Conservation (phyloP, 2,888 invertebrate species). For the Drosophila seclusa region DNA sequence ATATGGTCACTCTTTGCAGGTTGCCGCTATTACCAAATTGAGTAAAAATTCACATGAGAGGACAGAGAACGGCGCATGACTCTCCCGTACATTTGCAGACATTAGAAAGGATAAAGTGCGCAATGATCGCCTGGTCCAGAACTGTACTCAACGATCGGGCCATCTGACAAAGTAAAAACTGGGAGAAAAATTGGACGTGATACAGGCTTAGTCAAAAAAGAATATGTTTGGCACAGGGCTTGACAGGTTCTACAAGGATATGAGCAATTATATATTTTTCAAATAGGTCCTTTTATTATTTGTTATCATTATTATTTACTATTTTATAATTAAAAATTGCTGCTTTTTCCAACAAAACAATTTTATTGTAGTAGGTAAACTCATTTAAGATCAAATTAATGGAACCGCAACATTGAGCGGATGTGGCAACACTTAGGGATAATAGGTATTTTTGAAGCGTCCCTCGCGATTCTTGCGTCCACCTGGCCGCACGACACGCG, state of each 20-base stretch:
- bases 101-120: background rate
- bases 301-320: background rate
- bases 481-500: slow-evolving; percentile 87
- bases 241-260: background rate
- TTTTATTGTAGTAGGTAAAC: slow-evolving; percentile 32
- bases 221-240: background rate
- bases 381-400: slow-evolving; percentile 14
- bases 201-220: background rate
- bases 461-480: slow-evolving; percentile 87
- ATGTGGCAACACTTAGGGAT: slow-evolving; percentile 85
- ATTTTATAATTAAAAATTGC: background rate
- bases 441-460: slow-evolving; percentile 89
- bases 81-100: background rate
- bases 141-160: background rate
- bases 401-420: slow-evolving; percentile 7
- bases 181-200: too few relatives aligned
- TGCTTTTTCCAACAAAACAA: slow-evolving; percentile 33
- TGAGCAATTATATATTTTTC: background rate
- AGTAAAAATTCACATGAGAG: background rate
- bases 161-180: too few relatives aligned
- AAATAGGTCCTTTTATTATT: background rate
- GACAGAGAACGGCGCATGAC: background rate
- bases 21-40: background rate
- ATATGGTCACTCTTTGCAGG: background rate
- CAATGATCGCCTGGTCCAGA: background rate